phyloP scores from a whole-genome alignment of 2,113 vertebrate species.

The Chaetodon trifascialis region DNA sequence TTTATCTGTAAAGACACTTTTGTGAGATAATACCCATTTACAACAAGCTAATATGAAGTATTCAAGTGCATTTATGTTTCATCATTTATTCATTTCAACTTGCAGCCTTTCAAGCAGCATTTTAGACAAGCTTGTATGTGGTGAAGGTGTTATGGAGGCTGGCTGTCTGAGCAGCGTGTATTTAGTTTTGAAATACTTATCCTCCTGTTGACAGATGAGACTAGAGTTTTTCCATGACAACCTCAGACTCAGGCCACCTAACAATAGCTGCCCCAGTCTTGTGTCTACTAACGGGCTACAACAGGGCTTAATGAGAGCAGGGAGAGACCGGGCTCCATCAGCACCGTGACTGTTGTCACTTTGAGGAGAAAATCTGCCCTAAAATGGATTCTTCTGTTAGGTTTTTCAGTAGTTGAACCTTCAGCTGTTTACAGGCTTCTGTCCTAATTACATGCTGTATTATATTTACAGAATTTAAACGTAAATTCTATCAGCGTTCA shows the following conservation, averaged over 20 bases:
- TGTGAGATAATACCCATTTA: not conserved
- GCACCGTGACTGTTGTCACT: slow-evolving; percentile 20
- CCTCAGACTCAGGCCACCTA: slow-evolving; percentile 55
- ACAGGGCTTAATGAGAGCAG: slow-evolving; percentile 57
- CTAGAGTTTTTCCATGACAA: slow-evolving; percentile 71
- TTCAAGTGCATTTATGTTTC: slow-evolving; percentile 3
- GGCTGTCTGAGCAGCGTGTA: slow-evolving; percentile 54
- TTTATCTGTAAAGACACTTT: not conserved
- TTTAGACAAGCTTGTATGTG: slow-evolving; percentile 12
- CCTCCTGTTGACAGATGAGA: slow-evolving; percentile 71
- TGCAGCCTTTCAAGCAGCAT: slow-evolving; percentile 20
- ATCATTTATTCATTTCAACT: slow-evolving; percentile 21
- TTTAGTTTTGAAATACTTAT: slow-evolving; percentile 75
- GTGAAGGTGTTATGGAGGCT: slow-evolving; percentile 43
- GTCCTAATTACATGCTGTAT: no score
- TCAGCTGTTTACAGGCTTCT: not conserved
- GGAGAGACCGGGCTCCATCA: slow-evolving; percentile 51
- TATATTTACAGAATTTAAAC: not conserved
- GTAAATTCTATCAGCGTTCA: no score
- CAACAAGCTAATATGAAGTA: not conserved
- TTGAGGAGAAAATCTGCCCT: slow-evolving; percentile 12
- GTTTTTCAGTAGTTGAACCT: slow-evolving; percentile 6
- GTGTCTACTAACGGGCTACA: slow-evolving; percentile 46
- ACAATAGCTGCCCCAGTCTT: slow-evolving; percentile 61
- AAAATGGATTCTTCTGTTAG: slow-evolving; percentile 28